Percentiles rank a stretch among this genome's conserved stretches.
Conservation (phyloP, 2,888 invertebrate genomes). For the Cacoxenus indagator region DNA sequence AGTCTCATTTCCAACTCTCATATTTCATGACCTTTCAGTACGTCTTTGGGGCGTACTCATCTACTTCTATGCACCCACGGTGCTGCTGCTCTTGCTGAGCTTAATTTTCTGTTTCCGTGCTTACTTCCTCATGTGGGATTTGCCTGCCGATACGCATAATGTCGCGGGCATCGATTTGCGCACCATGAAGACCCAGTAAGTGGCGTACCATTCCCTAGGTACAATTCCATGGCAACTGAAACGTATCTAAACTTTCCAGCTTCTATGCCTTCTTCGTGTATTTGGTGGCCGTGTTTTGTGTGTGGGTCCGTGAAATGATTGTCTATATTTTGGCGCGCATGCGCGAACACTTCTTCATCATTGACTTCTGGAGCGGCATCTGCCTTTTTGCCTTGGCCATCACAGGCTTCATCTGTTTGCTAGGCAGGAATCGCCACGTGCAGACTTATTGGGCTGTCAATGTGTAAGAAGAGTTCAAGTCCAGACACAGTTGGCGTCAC, state of each 20-base stretch:
- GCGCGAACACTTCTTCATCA: constrained; percentile 58
- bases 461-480: constrained; percentile 48
- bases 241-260: constrained; percentile 26
- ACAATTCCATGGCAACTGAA: neutral
- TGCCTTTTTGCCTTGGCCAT: constrained; percentile 55
- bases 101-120: constrained; percentile 50
- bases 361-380: constrained; percentile 63
- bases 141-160: constrained; percentile 49
- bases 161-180: constrained; percentile 51
- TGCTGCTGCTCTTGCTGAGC: constrained; percentile 48
- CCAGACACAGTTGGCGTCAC: too few relatives aligned
- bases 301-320: constrained; percentile 61
- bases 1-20: neutral
- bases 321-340: constrained; percentile 55
- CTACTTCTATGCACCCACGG: constrained; percentile 57
- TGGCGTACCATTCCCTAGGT: neutral
- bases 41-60: constrained; percentile 62
- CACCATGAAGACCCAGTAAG: constrained; percentile 57
- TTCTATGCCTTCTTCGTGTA: constrained; percentile 57
- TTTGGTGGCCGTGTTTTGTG: constrained; percentile 50
- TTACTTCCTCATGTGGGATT: constrained; percentile 50
- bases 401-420: constrained; percentile 55
- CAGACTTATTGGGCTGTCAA: constrained; percentile 59
- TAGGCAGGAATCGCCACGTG: constrained; percentile 57
- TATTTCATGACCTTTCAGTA: constrained; percentile 42